A percentile compares a stretch with the other conserved stretches of the same genome.
These are phyloP conservation scores for Neoscelio sp. DNA, from an alignment of 2,888 invertebrate genomes.

Conservation along the genomic window DNA sequence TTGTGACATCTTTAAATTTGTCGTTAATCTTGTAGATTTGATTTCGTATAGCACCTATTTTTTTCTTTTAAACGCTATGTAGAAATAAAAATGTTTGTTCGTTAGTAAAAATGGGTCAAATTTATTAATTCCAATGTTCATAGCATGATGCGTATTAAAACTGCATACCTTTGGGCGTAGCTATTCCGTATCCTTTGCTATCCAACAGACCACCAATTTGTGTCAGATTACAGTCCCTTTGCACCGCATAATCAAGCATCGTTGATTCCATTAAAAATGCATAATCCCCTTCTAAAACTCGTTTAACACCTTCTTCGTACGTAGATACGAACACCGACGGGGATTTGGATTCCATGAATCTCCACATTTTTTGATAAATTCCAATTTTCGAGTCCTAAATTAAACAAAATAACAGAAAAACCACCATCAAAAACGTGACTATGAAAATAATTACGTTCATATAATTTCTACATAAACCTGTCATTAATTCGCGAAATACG, in stretches of 20 bases:
- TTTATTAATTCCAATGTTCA: too few relatives aligned
- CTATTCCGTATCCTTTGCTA: constrained; percentile 97
- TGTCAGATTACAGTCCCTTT: constrained; percentile 97
- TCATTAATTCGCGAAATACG: not conserved
- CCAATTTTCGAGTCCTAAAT: constrained; percentile 93
- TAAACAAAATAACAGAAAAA: not conserved
- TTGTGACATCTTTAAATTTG: too few relatives aligned
- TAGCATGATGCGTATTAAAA: too few relatives aligned
- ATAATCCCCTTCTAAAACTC: constrained; percentile 95
- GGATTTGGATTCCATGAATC: constrained; percentile 92
- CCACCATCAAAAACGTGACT: not conserved
- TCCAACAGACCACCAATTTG: constrained; percentile 96
- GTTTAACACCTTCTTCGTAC: constrained; percentile 95
- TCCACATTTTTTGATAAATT: constrained; percentile 97
- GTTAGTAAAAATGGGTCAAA: too few relatives aligned
- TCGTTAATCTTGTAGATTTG: too few relatives aligned
- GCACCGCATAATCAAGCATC: constrained; percentile 97
- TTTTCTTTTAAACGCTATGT: too few relatives aligned
- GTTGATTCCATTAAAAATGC: constrained; percentile 99
- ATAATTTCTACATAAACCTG: too few relatives aligned
- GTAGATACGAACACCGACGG: constrained; percentile 94
- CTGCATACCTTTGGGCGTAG: constrained; percentile 94
- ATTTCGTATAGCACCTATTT: too few relatives aligned
- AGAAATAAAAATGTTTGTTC: too few relatives aligned
- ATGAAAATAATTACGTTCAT: too few relatives aligned